Percentiles rank a stretch among this genome's conserved stretches.
Evolutionary conservation across 2,888 invertebrate genomes (phyloP).

Genomic region (Drosophila robusta): DNA sequence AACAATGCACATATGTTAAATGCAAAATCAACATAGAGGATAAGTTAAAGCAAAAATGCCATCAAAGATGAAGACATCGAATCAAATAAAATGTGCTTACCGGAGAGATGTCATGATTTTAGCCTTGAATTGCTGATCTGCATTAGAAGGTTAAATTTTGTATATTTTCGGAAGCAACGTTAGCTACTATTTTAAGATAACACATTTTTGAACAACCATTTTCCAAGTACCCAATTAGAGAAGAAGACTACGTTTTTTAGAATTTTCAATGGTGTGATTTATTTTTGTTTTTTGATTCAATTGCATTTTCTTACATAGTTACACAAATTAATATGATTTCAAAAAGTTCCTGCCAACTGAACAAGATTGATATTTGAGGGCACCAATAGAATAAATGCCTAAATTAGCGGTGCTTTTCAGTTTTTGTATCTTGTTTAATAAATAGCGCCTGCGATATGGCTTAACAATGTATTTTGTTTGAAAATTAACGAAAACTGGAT

Average conservation of each 20-base stretch:
- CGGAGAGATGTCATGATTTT: no score
- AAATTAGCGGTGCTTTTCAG: background rate
- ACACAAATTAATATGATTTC: conserved; percentile 52
- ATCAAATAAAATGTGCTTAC: no score
- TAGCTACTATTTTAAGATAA: no score
- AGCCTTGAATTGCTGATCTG: no score
- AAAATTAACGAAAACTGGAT: conserved; percentile 17
- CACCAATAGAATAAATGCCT: background rate
- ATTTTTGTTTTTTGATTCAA: conserved; percentile 78
- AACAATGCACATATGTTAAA: no score
- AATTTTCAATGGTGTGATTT: conserved; percentile 72
- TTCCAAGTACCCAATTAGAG: background rate
- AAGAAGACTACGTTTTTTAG: background rate
- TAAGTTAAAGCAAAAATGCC: no score
- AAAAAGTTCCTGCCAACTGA: conserved; percentile 19
- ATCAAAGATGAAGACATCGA: no score
- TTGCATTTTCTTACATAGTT: conserved; percentile 70
- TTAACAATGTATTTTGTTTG: conserved; percentile 14
- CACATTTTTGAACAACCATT: no score
- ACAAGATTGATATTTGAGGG: background rate
- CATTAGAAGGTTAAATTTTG: no score
- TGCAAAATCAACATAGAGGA: no score
- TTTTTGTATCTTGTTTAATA: background rate
- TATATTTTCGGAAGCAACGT: no score
- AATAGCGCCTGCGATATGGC: background rate